These are phyloP conservation scores for Odocoileus virginianus DNA, from an alignment of 2,113 vertebrate species.

Conservation along the genomic window DNA sequence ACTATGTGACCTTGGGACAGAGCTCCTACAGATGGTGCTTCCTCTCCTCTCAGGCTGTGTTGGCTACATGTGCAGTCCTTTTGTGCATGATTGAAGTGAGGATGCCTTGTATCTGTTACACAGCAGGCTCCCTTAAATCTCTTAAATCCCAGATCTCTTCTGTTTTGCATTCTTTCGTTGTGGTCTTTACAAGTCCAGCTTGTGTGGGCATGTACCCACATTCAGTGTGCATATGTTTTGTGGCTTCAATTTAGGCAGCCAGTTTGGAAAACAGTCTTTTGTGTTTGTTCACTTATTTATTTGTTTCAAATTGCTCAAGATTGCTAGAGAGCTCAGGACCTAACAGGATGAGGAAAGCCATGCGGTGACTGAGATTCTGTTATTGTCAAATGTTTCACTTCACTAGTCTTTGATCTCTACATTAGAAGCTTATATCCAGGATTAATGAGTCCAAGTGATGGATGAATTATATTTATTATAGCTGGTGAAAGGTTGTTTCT, in stretches of 20 bases:
- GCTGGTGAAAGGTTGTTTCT: background rate
- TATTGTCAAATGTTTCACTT: background rate
- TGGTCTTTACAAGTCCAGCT: background rate
- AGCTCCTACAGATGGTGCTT: background rate
- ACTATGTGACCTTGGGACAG: background rate
- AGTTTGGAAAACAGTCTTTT: constrained; percentile 46
- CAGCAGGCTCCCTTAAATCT: background rate
- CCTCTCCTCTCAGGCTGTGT: background rate
- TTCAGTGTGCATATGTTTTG: constrained; percentile 22
- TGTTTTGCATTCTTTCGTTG: background rate
- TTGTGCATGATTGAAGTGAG: background rate
- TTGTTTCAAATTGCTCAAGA: background rate
- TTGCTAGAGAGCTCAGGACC: background rate
- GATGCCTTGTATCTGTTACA: background rate
- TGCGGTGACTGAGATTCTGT: background rate
- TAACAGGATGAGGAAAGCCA: background rate
- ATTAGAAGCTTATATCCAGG: background rate
- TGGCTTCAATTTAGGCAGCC: constrained; percentile 39
- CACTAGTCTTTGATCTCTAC: background rate
- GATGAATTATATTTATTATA: background rate
- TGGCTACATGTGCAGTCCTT: background rate
- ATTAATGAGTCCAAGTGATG: background rate
- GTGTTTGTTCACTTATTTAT: constrained; percentile 28
- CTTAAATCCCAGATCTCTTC: background rate
- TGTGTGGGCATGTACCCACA: constrained; percentile 39